Evolutionary conservation across 2,888 invertebrate species (phyloP), one percentile per base, ranked within the genome.

Genomic region (Neocrepidodera transversa): DNA sequence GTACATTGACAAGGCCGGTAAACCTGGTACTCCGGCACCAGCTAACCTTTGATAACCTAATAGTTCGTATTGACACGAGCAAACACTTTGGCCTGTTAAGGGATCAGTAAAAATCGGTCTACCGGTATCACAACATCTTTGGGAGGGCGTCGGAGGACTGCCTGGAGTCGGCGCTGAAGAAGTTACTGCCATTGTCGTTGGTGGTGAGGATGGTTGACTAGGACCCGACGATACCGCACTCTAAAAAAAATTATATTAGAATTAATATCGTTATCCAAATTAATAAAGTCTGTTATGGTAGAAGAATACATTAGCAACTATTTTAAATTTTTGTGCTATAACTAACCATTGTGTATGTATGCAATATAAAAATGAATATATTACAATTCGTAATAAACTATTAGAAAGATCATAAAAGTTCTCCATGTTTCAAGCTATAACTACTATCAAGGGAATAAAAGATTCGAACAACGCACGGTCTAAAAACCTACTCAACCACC

Each of bases 41-140:
- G 85, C 90, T 63, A 93, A 84, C 76, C 92, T 85, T 82, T 92
- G 93, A 82, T 92, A 92, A 81, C 88, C 88, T 73, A 94, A 86
- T 72, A 94, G 86, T 82, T 93, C 93, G 82, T 93, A 93, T 80
- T 93, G 93, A 81, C 93, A 93, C 73, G 93, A 93, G 82, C 93
- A 93, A 65, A 93, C 89, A 56, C 90, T 92, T 81, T 93, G 92
- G 54, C 93, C 93, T 69, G 92, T 92, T 70, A 93, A 85, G 40
- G 93, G 93, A 81, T 93, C 93, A 77, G 92, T 92, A 83, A 92
- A 93, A 78, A 95, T 87, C 66, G 94, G 90, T 74, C 95, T 86
- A 68, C 95, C 95, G 68, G 94, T 93, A 83, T 95, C 94, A 83
- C 95, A 94, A 83, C 95, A 94, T 73, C 93, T 82, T 63, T 85